A percentile compares a stretch with the other conserved stretches of the same genome.
Conservation (phyloP, 64 coral and sea anemone genomes). For the Platygyra sinensis region DNA sequence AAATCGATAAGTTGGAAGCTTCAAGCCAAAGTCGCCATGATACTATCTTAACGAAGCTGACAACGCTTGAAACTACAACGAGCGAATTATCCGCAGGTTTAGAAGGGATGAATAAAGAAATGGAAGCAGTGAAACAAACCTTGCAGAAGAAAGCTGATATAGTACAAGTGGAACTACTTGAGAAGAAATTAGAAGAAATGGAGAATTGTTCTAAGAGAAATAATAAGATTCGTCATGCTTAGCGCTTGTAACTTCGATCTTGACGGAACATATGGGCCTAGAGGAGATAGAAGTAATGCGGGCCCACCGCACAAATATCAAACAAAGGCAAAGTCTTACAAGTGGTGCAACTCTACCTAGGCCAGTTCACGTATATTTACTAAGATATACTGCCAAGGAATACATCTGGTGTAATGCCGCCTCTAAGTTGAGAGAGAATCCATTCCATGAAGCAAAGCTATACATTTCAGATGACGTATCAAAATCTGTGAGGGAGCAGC, state of each 20-base stretch:
- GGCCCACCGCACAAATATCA: background rate
- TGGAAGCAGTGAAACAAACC: too few species aligned
- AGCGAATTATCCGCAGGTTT: too few species aligned
- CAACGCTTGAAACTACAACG: too few species aligned
- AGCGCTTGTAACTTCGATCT: background rate
- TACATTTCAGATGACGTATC: conserved; percentile 9
- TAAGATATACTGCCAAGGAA: background rate
- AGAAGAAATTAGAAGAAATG: background rate
- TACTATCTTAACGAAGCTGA: too few species aligned
- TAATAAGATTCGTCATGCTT: background rate
- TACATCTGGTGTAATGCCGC: background rate
- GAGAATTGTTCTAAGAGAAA: background rate
- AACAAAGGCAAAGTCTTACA: background rate
- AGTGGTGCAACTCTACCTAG: background rate
- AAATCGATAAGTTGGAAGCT: too few species aligned
- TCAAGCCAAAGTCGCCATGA: too few species aligned
- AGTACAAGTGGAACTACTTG: background rate
- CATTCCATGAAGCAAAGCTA: background rate
- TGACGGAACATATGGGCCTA: background rate
- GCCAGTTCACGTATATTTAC: background rate
- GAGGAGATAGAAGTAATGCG: conserved; percentile 4
- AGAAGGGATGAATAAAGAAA: too few species aligned
- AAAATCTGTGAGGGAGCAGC: background rate
- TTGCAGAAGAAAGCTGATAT: too few species aligned
- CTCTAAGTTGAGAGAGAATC: background rate